Evolutionary conservation across 2,113 vertebrate species (phyloP).

Genomic region (Pantherophis guttatus): DNA sequence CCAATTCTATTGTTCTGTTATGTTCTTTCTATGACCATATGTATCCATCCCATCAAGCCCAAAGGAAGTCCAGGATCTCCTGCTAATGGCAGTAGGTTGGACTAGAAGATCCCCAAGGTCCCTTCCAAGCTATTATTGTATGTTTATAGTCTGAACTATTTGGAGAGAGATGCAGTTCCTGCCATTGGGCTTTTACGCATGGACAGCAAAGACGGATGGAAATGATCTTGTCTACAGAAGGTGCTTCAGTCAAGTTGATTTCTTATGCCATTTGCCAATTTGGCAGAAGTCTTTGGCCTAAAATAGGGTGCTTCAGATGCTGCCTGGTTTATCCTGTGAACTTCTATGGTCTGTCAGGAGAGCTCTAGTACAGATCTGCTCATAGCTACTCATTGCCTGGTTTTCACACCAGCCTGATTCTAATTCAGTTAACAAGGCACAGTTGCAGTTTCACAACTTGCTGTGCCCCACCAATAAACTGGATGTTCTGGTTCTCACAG

Average conservation of each 20-base stretch:
- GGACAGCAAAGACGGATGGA: neutral
- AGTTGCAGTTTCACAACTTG: neutral
- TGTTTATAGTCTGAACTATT: neutral
- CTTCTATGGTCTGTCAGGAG: neutral
- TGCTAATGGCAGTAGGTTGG: too few relatives aligned
- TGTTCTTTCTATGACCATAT: too few relatives aligned
- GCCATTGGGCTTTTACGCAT: neutral
- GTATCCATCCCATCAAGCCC: too few relatives aligned
- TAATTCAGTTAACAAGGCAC: neutral
- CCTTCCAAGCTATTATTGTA: neutral
- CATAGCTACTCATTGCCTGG: neutral
- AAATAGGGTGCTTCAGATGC: neutral
- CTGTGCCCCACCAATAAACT: neutral
- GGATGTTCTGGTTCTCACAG: neutral
- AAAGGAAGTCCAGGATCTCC: too few relatives aligned
- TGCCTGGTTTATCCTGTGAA: neutral
- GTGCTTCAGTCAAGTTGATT: neutral
- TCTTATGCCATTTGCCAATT: neutral
- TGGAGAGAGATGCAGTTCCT: neutral
- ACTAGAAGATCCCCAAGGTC: neutral
- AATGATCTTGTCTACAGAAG: neutral
- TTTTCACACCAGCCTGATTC: neutral
- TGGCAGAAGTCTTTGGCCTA: neutral
- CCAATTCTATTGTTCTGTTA: too few relatives aligned
- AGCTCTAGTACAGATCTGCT: neutral